A percentile compares a stretch with the other conserved stretches of the same genome.
Conservation (phyloP, 1,140 invertebrate species). For the Maniola jurtina region DNA sequence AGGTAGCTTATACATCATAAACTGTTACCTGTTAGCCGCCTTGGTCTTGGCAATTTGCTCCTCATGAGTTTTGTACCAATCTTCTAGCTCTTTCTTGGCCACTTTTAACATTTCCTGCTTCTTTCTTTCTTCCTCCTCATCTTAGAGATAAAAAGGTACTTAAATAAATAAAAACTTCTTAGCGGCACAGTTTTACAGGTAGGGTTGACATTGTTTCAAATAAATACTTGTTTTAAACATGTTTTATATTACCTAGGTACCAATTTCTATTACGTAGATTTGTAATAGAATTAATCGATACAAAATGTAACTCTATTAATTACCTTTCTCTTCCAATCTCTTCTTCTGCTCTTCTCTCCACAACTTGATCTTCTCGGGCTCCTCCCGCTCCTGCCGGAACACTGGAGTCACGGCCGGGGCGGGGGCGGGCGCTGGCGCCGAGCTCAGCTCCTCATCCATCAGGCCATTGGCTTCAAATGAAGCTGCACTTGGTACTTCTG, state of each 20-base stretch:
- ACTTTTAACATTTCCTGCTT: slow-evolving; percentile 90
- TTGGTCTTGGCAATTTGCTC: slow-evolving; percentile 96
- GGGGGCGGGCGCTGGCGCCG: slow-evolving; percentile 41
- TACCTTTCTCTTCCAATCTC: slow-evolving; percentile 91
- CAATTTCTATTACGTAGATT: too few relatives aligned
- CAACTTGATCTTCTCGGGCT: slow-evolving; percentile 95
- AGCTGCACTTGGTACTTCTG: slow-evolving; percentile 63
- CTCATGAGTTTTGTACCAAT: slow-evolving; percentile 97
- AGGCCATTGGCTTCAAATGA: slow-evolving; percentile 61
- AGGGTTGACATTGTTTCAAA: too few relatives aligned
- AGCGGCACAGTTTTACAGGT: too few relatives aligned
- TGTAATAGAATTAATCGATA: too few relatives aligned
- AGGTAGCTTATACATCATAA: background rate
- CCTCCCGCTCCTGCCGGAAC: slow-evolving; percentile 82
- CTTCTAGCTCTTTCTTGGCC: slow-evolving; percentile 94
- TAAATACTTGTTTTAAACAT: too few relatives aligned
- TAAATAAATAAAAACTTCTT: too few relatives aligned
- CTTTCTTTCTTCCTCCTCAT: slow-evolving; percentile 93
- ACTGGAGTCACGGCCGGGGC: slow-evolving; percentile 44
- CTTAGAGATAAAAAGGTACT: slow-evolving; percentile 54
- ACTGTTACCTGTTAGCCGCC: slow-evolving; percentile 91
- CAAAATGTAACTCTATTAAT: background rate
- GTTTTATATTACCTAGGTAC: too few relatives aligned
- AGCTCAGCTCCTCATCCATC: slow-evolving; percentile 57
- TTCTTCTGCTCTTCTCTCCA: slow-evolving; percentile 96